Evolutionary conservation across 2,113 vertebrate genomes (phyloP), one percentile per base, ranked within the genome.

Genomic region (Apteryx owenii): DNA sequence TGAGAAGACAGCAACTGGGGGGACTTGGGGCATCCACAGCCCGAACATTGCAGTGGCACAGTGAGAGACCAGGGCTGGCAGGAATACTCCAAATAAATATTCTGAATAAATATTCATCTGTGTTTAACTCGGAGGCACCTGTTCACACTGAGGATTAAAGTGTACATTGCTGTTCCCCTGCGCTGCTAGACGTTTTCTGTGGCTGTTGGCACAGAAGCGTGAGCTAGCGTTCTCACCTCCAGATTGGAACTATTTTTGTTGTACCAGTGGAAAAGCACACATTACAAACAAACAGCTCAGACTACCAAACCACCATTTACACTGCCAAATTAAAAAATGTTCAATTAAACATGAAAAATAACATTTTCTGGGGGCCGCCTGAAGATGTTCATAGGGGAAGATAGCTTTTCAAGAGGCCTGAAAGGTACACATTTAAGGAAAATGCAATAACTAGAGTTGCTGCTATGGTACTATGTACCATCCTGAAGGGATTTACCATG

Each of bases 211-310:
- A 88, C 19, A 69, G 73, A 93, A 96, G 91, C 6, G 38, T 1
- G 2, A 20, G 70, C 78, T 85, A 16, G 66, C 79, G 91, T 85
- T 96, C 91, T 79, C 89, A 94, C 84, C 95, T 96, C 92, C 81
- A 79, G 12, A 84, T 61, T 36, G 73, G 42, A 93, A 81, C n/a
- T 90, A 77, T 80, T 94, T 95, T 71, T 82, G 58, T 20, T 58
- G 18, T 46, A 46, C 33, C 50, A 5, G 33, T 80, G 78, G 84
- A 85, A 95, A 93, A 83, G 50, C 50, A 70, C 78, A 89, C 72
- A 48, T 89, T 71, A 86, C 53, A 78, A 88, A 68, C 83, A 68
- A 84, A 68, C 25, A 85, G 26, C 50, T 81, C 68, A 46, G 54
- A 48, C 33, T 46, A 80, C 16, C 77, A 81, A 92, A 60, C 51